phyloP scores from a whole-genome alignment of 2,113 vertebrate genomes.

The Scalopus aquaticus region DNA sequence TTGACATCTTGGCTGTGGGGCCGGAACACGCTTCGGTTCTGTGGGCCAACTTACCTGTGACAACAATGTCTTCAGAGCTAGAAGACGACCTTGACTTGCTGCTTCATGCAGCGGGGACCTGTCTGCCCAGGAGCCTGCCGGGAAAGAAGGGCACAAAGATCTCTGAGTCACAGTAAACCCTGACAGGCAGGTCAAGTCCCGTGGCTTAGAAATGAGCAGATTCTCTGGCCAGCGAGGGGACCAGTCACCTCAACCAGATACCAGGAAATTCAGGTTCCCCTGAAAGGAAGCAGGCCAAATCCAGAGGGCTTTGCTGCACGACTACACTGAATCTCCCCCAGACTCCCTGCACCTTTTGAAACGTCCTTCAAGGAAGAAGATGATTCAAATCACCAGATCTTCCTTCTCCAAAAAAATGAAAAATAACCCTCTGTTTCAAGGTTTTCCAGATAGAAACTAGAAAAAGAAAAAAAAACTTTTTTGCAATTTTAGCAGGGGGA shows the following conservation, averaged over 20 bases:
- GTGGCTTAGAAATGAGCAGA: not conserved
- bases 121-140: constrained; percentile 95
- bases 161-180: not conserved
- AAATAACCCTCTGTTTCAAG: not conserved
- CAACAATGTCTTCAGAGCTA: constrained; percentile 93
- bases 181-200: not conserved
- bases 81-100: constrained; percentile 95
- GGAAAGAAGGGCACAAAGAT: constrained; percentile 4
- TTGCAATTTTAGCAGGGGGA: not conserved
- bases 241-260: too few species aligned
- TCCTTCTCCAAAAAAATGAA: too few species aligned
- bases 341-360: not conserved
- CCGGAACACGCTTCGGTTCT: not conserved
- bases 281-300: not conserved
- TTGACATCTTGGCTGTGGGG: not conserved
- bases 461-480: not conserved
- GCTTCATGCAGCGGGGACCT: constrained; percentile 96
- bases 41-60: constrained; percentile 88
- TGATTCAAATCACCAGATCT: not conserved
- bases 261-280: not conserved
- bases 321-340: not conserved
- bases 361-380: not conserved
- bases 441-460: not conserved
- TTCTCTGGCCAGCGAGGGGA: too few species aligned
- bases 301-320: accelerated